Conservation (phyloP, 2,113 vertebrate species). For the Prolemur simus region DNA sequence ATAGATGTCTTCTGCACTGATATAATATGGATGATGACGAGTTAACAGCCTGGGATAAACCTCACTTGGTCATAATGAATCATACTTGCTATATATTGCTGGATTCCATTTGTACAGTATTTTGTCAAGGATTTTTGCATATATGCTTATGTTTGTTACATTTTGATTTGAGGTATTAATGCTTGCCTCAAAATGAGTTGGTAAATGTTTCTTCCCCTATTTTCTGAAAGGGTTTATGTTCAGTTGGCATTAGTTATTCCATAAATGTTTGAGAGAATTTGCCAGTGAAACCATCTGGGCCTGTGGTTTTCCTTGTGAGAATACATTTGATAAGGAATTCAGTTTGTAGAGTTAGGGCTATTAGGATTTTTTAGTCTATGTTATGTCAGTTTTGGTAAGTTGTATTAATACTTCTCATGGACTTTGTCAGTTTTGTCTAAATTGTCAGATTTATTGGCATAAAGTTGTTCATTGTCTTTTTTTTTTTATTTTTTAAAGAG, state of each 20-base stretch:
- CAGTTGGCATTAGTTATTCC: background rate
- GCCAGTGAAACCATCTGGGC: background rate
- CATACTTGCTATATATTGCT: background rate
- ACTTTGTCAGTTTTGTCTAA: background rate
- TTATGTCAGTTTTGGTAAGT: background rate
- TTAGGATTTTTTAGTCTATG: background rate
- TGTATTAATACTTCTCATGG: background rate
- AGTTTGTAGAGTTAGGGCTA: background rate
- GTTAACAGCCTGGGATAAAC: background rate
- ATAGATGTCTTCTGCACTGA: background rate
- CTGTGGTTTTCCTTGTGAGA: background rate
- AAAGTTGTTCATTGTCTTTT: background rate
- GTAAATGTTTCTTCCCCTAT: constrained; percentile 14
- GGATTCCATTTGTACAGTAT: background rate
- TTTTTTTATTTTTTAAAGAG: no score
- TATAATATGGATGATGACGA: background rate
- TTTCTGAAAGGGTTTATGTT: background rate
- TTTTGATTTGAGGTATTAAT: background rate
- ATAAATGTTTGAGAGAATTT: constrained; percentile 15
- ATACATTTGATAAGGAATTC: background rate
- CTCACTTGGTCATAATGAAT: background rate
- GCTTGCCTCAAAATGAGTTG: background rate
- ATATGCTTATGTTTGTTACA: background rate
- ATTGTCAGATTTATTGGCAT: background rate
- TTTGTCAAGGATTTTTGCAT: background rate